Percentiles rank a stretch among this genome's conserved stretches.
These are phyloP conservation scores for Pampusana beccarii DNA, from an alignment of 2,113 vertebrate species.

Conservation along the genomic window DNA sequence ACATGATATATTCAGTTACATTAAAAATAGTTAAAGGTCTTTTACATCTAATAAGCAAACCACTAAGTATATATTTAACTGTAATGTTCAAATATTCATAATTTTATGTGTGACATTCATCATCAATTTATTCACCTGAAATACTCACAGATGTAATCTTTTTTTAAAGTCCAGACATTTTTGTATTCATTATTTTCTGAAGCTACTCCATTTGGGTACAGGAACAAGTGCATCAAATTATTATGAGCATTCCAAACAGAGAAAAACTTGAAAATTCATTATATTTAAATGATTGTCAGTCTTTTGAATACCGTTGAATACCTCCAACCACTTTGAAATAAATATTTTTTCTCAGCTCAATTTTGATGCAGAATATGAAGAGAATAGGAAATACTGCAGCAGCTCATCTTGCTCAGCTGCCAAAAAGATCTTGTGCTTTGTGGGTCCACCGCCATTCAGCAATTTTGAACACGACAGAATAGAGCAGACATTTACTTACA, in stretches of 20 bases:
- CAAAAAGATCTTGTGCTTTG: neutral
- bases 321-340: neutral
- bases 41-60: neutral
- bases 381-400: neutral
- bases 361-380: neutral
- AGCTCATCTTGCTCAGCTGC: neutral
- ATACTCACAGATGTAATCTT: neutral
- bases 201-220: neutral
- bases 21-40: neutral
- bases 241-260: neutral
- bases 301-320: neutral
- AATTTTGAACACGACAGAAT: neutral
- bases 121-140: neutral
- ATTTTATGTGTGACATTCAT: neutral
- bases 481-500: neutral
- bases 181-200: neutral
- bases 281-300: neutral
- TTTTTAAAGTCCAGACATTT: neutral
- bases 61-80: neutral
- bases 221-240: neutral
- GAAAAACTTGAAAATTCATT: neutral
- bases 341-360: neutral
- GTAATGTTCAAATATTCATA: neutral
- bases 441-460: neutral
- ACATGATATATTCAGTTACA: neutral